Conservation (phyloP, 2,113 vertebrate genomes). For the Heteronetta atricapilla region DNA sequence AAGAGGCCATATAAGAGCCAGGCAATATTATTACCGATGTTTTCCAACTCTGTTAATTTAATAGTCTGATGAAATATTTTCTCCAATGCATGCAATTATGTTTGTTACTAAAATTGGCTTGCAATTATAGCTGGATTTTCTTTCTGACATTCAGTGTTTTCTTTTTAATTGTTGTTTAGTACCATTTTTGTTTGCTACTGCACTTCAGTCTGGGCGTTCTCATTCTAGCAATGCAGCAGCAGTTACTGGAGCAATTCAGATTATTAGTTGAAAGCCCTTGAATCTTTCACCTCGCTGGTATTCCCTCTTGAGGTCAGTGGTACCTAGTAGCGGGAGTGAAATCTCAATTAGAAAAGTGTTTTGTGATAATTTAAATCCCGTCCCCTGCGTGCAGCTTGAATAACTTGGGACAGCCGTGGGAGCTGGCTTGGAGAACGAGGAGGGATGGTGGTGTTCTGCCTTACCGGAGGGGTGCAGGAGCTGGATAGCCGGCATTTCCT, state of each 20-base stretch:
- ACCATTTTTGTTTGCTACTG: not conserved
- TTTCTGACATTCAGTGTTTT: not conserved
- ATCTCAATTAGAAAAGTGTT: not conserved
- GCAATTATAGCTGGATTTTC: constrained; percentile 17
- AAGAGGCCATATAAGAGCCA: not conserved
- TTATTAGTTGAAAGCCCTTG: not conserved
- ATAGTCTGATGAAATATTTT: constrained; percentile 31
- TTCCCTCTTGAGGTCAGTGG: not conserved
- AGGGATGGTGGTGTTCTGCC: not conserved
- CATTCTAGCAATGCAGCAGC: not conserved
- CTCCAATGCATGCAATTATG: constrained; percentile 16
- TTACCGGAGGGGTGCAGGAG: not conserved
- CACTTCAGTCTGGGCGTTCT: not conserved
- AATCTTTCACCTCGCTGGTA: not conserved
- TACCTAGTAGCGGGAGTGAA: not conserved
- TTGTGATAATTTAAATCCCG: not conserved
- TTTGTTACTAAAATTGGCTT: constrained; percentile 43
- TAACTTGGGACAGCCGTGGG: not conserved
- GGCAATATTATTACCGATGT: not conserved
- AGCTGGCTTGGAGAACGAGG: not conserved
- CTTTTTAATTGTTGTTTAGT: not conserved
- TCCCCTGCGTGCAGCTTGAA: not conserved
- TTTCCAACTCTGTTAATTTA: constrained; percentile 14
- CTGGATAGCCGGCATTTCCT: not conserved
- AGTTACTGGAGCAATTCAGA: not conserved